phyloP scores from a whole-genome alignment of 2,797 vertebrate genomes.

The Sebastes iracundus region DNA sequence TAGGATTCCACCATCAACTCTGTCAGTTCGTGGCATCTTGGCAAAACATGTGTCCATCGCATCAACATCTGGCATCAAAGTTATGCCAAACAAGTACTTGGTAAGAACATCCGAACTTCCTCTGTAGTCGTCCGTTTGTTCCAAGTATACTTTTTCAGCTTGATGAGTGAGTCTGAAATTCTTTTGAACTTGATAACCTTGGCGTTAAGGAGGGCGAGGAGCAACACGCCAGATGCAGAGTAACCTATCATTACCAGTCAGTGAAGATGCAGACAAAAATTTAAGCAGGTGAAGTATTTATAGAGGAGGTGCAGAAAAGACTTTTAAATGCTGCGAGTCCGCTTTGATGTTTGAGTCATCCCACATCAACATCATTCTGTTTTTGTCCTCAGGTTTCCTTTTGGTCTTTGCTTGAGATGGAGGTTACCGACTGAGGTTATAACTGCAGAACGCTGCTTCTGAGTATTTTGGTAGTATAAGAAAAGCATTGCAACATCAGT shows the following conservation, averaged over 20 bases:
- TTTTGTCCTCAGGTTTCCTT: constrained; percentile 26
- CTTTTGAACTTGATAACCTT: constrained; percentile 27
- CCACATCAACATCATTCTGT: constrained; percentile 24
- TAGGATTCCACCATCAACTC: constrained; percentile 10
- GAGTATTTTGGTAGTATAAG: neutral
- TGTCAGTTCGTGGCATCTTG: constrained; percentile 47
- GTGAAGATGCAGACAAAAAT: constrained; percentile 16
- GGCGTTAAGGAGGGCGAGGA: constrained; percentile 4
- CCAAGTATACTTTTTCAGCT: constrained; percentile 6
- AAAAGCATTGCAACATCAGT: neutral
- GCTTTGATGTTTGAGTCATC: constrained; percentile 54
- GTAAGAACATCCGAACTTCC: constrained; percentile 26
- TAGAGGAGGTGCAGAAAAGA: constrained; percentile 36
- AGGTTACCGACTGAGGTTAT: constrained; percentile 1
- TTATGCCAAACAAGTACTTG: constrained; percentile 18
- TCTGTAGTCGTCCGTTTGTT: neutral
- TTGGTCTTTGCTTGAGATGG: constrained; percentile 7
- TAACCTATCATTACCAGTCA: constrained; percentile 20
- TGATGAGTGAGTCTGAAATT: constrained; percentile 31
- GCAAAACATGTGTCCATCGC: constrained; percentile 54
- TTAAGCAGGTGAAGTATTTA: constrained; percentile 44
- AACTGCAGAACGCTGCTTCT: neutral
- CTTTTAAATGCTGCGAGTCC: constrained; percentile 32
- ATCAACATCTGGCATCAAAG: constrained; percentile 44
- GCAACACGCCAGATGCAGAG: constrained; percentile 14